Percentiles rank a stretch among this genome's conserved stretches.
phyloP scores from a whole-genome alignment of 1,140 invertebrate species.

The Drosophila athabasca region DNA sequence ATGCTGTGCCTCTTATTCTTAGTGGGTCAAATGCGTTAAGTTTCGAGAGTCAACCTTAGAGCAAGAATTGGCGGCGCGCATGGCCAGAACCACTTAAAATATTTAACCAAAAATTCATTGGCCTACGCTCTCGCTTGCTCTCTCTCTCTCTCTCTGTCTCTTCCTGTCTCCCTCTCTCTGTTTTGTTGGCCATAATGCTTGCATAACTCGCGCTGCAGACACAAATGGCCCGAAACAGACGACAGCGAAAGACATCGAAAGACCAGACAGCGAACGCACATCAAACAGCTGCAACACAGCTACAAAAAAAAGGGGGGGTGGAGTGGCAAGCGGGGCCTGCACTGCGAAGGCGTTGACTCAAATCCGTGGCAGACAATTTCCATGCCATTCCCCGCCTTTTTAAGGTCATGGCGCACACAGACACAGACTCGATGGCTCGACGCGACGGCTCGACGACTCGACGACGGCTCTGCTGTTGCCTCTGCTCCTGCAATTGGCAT shows the following conservation, averaged over 20 bases:
- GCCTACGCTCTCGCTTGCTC: conserved; percentile 8
- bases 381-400: conserved; percentile 68
- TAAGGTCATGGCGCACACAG: conserved; percentile 71
- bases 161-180: conserved; percentile 11
- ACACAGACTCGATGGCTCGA: no score
- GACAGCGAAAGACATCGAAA: conserved; percentile 12
- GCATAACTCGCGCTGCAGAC: conserved; percentile 59
- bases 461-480: not conserved
- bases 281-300: conserved; percentile 64
- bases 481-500: conserved; percentile 73
- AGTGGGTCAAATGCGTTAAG: conserved; percentile 79
- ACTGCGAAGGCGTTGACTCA: conserved; percentile 37
- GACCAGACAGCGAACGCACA: conserved; percentile 51
- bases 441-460: no score
- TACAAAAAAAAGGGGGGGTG: conserved; percentile 14
- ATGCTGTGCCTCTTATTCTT: conserved; percentile 23
- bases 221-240: conserved; percentile 37
- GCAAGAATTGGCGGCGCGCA: conserved; percentile 22
- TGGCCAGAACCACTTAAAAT: conserved; percentile 79
- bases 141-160: conserved; percentile 27
- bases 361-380: conserved; percentile 69
- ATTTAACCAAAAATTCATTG: conserved; percentile 61
- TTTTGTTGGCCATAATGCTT: conserved; percentile 47
- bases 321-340: not conserved
- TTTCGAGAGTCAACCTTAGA: conserved; percentile 68